These are phyloP conservation scores for Bombus soroeensis DNA, from an alignment of 1,140 invertebrate species.

Conservation along the genomic window DNA sequence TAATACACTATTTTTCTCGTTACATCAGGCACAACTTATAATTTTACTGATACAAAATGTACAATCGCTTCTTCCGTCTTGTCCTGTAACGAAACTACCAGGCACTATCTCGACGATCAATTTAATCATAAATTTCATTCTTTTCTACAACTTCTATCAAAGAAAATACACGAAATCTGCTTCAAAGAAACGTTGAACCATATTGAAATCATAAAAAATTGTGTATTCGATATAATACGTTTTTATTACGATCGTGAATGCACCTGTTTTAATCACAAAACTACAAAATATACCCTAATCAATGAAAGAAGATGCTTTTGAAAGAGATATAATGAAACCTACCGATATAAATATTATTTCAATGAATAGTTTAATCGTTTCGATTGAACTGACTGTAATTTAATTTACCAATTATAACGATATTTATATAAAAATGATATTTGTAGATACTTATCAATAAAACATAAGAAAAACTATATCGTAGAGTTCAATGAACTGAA, in stretches of 20 bases:
- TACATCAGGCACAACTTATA: conserved; percentile 45
- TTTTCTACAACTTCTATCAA: conserved; percentile 57
- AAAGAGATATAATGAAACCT: neutral
- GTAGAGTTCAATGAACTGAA: neutral
- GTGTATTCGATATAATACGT: neutral
- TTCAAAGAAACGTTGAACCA: neutral
- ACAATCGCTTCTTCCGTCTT: neutral
- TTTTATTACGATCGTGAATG: neutral
- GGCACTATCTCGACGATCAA: neutral
- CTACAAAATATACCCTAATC: neutral
- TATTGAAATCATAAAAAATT: neutral
- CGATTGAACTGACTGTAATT: neutral
- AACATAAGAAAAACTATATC: neutral
- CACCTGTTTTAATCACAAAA: neutral
- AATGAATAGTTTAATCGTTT: neutral
- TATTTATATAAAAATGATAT: neutral
- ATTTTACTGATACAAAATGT: neutral
- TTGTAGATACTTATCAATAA: neutral
- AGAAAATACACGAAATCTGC: conserved; percentile 13
- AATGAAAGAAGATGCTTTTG: neutral
- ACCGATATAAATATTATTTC: neutral
- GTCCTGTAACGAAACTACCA: neutral
- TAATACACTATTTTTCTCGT: neutral
- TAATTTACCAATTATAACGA: neutral
- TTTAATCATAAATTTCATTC: conserved; percentile 40